These are phyloP conservation scores for Lasioglossum malachurum DNA, from an alignment of 2,888 invertebrate species.

Conservation along the genomic window DNA sequence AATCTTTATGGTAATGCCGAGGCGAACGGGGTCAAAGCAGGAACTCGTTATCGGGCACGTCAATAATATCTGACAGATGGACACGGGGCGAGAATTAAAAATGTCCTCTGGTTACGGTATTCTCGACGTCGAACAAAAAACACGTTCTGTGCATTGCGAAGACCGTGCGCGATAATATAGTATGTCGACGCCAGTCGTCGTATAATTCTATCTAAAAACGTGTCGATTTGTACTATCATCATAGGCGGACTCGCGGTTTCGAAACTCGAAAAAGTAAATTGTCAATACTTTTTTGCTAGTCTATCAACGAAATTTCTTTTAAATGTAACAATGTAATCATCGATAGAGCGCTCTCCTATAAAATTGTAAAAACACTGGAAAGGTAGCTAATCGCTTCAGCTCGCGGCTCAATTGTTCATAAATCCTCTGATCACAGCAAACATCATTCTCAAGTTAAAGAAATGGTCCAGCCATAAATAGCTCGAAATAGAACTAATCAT, in stretches of 20 bases:
- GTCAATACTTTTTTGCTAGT: not conserved
- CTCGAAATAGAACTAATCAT: not conserved
- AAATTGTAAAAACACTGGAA: not conserved
- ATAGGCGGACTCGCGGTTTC: too few relatives aligned
- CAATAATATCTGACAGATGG: slow-evolving; percentile 4
- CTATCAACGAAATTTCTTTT: not conserved
- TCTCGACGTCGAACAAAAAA: not conserved
- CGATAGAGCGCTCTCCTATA: not conserved
- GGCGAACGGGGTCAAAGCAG: not conserved
- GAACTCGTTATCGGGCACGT: not conserved
- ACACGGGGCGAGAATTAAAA: not conserved
- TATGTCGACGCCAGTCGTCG: not conserved
- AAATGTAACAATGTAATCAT: not conserved
- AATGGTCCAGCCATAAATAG: not conserved
- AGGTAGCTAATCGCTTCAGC: not conserved
- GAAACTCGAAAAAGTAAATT: too few relatives aligned
- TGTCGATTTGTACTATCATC: slow-evolving; percentile 9
- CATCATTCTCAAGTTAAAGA: not conserved
- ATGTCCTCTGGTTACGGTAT: not conserved
- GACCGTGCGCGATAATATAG: slow-evolving; percentile 6
- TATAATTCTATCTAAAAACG: not conserved
- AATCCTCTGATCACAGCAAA: not conserved
- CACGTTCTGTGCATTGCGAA: not conserved
- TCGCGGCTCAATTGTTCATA: not conserved
- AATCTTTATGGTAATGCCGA: not conserved